Evolutionary conservation across 2,113 vertebrate species (phyloP).

Genomic region (Nothoprocta pentlandii): DNA sequence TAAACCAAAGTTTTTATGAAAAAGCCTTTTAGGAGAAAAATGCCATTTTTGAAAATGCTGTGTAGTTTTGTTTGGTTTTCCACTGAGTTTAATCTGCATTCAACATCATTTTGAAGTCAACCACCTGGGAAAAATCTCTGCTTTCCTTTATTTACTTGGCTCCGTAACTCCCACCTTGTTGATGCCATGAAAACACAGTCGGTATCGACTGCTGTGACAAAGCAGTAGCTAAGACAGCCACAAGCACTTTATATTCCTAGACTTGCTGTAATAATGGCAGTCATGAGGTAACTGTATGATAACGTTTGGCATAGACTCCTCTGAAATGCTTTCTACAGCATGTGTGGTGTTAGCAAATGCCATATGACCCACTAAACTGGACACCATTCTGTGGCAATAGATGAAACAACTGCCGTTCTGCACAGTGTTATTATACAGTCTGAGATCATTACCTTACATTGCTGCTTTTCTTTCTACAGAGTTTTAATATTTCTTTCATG

Average conservation of each 20-base stretch:
- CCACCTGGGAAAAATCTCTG: neutral
- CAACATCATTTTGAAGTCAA: neutral
- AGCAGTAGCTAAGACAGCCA: neutral
- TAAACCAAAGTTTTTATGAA: neutral
- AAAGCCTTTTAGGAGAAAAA: neutral
- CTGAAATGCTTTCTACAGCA: neutral
- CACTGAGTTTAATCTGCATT: neutral
- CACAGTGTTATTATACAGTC: neutral
- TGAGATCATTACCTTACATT: neutral
- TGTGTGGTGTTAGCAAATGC: neutral
- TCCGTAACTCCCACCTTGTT: rapidly evolving
- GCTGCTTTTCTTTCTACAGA: neutral
- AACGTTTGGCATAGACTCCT: neutral
- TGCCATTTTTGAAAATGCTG: neutral
- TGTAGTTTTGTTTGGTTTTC: neutral
- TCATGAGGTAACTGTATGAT: neutral
- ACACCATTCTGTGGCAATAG: neutral
- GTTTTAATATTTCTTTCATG: neutral
- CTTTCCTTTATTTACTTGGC: neutral
- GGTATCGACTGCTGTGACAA: neutral
- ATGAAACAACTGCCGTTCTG: neutral
- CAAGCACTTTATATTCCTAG: neutral
- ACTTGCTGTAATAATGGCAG: neutral
- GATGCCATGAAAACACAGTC: neutral
- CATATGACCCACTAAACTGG: neutral